Conservation (phyloP, 2,113 vertebrate species). For the Callocephalon fimbriatum region DNA sequence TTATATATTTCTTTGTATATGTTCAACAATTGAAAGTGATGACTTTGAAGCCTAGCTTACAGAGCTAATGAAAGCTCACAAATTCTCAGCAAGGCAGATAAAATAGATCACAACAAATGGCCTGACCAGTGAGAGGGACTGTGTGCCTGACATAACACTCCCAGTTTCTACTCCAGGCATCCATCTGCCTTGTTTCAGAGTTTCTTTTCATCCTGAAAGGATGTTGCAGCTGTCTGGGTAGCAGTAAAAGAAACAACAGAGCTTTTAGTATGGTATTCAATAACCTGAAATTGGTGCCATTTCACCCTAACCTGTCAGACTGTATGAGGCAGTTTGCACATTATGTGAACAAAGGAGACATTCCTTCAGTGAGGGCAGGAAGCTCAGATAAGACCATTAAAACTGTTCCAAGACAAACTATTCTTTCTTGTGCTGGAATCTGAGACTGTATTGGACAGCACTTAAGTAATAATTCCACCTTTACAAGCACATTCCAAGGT, state of each 20-base stretch:
- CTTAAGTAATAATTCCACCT: slow-evolving; percentile 11
- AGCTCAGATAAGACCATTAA: slow-evolving; percentile 16
- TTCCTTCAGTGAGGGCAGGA: not conserved
- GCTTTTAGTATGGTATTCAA: not conserved
- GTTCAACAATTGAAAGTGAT: not conserved
- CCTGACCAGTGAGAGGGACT: not conserved
- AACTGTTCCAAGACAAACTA: not conserved
- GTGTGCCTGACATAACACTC: not conserved
- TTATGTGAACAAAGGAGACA: slow-evolving; percentile 23
- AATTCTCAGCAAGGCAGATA: not conserved
- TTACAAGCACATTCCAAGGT: not conserved
- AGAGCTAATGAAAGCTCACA: not conserved
- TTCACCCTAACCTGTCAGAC: slow-evolving; percentile 20
- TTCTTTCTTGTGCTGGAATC: not conserved
- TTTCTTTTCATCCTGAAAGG: not conserved
- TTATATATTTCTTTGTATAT: not conserved
- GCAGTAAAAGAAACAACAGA: not conserved
- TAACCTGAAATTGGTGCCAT: slow-evolving; percentile 28
- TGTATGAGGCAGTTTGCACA: slow-evolving; percentile 7
- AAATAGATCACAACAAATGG: not conserved
- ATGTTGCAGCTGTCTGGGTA: not conserved
- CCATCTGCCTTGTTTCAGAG: not conserved
- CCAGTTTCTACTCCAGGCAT: not conserved
- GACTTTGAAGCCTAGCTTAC: not conserved
- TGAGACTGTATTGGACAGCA: not conserved